Evolutionary conservation across 2,888 invertebrate species (phyloP).

Genomic region (Acanthopleura granulata): DNA sequence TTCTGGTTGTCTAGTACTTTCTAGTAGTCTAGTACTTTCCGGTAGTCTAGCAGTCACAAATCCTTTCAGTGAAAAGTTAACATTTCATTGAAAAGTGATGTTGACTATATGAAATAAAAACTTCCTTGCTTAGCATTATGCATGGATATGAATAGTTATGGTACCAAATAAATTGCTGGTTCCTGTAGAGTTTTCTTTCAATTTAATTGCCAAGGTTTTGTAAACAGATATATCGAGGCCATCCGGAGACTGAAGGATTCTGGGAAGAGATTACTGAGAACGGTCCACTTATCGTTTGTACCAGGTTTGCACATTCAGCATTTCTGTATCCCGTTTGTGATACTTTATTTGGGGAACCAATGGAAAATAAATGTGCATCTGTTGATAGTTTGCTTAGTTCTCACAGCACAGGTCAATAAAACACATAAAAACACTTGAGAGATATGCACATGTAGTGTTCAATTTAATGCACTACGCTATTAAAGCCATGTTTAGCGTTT

Average conservation of each 20-base stretch:
- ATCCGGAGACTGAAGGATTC: constrained; percentile 75
- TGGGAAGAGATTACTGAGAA: constrained; percentile 75
- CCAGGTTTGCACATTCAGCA: constrained; percentile 73
- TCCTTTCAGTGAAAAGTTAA: no score
- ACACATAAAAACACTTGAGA: background rate
- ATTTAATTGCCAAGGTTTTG: constrained; percentile 18
- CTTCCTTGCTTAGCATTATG: no score
- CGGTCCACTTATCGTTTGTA: constrained; percentile 80
- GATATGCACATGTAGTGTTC: background rate
- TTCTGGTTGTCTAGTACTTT: no score
- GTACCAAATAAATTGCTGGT: background rate
- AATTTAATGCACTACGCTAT: background rate
- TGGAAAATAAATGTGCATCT: background rate
- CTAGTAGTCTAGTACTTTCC: no score
- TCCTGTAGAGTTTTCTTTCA: no score
- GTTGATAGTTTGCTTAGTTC: background rate
- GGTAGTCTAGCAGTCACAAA: no score
- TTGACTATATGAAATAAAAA: background rate
- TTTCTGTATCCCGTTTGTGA: background rate
- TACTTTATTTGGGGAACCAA: no score
- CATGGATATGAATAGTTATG: background rate
- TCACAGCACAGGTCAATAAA: background rate
- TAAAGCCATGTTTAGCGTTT: background rate
- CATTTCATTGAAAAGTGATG: background rate
- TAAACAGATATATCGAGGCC: constrained; percentile 75